Base-by-base conservation (phyloP, 37 sponge, comb jelly and placozoan genomes). In the Chondrilla cf. caribensis region DNA sequence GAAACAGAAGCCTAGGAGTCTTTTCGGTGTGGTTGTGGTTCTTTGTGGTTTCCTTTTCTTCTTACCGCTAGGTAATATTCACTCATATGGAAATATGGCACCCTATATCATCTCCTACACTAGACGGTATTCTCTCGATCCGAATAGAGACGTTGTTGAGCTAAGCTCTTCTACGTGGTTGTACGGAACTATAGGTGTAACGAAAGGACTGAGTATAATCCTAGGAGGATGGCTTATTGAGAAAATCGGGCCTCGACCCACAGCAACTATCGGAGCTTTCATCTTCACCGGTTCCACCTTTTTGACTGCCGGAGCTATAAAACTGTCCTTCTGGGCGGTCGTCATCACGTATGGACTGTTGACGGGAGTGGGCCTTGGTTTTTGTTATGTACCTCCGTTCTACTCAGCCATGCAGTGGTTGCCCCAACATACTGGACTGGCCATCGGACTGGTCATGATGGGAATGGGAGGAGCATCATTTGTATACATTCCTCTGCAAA, bases 361-460 rank as follows among this genome's bases (percentile, higher is more conserved):
- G 8, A 64, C 77, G 26, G 85, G 85, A 1, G 38, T 84, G 43
- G 75, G 77, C 6, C 64, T 84, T 15, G 85, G 85, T 0, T 58
- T 84, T 3, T 54, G 65, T 0, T 84, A 84, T 64, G 60, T 67
- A 0, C 35, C 79, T 5, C 44, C 85, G 0, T 31, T 84, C 31
- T 55, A 62, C 22, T 60, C 64, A 24, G 75, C 85, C 1, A 78
- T 84, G 67, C 59, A 84, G 85, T 84, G 85, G 85, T 62, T 84
- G 42, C 85, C 85, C 3, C 31, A 33, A 0, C 42, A 65, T 28
- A 84, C 54, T 43, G 85, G 85, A 2, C 67, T 84, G 0, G 85
- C 77, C 22, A 66, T 78, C 18, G 85, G 85, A 1, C 43, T 78
- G 60, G 79, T 84, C 14, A 65, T 84, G 26, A 64, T 78, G 14